A percentile compares a stretch with the other conserved stretches of the same genome.
Conservation (phyloP, 2,113 vertebrate species). For the Zapornia atra region DNA sequence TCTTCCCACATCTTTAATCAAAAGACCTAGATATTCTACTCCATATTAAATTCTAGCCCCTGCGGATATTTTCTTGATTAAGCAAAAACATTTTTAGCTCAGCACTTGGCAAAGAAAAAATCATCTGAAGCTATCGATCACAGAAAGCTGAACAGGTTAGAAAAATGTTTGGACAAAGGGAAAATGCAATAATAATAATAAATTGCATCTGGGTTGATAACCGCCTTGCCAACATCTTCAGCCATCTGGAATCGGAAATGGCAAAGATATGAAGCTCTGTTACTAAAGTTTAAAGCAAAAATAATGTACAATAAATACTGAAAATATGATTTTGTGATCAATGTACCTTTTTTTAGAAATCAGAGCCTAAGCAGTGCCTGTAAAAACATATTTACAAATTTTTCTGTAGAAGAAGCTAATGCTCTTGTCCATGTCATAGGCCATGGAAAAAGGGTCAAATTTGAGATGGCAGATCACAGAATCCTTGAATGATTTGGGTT, state of each 20-base stretch:
- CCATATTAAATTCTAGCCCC: background rate
- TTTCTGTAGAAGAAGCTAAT: background rate
- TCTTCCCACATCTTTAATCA: background rate
- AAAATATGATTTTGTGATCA: background rate
- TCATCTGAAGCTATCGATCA: background rate
- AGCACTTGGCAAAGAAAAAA: slow-evolving; percentile 37
- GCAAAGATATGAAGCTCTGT: background rate
- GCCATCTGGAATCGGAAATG: slow-evolving; percentile 7
- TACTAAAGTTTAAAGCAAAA: background rate
- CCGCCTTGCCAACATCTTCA: slow-evolving; percentile 4
- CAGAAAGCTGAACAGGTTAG: slow-evolving; percentile 2
- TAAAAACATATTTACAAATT: background rate
- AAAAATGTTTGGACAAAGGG: slow-evolving; percentile 47
- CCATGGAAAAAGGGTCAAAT: fast-evolving
- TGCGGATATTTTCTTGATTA: background rate
- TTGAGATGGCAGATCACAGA: background rate
- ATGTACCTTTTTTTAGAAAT: background rate
- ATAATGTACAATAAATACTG: background rate
- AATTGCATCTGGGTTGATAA: slow-evolving; percentile 21
- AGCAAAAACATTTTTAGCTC: slow-evolving; percentile 11
- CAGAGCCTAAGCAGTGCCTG: background rate
- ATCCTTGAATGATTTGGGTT: too few relatives aligned
- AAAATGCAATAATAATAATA: slow-evolving; percentile 21
- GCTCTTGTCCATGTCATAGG: fast-evolving
- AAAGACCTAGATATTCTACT: background rate